Evolutionary conservation across 2,113 vertebrate species (phyloP).

Genomic region (Pituophis catenifer): DNA sequence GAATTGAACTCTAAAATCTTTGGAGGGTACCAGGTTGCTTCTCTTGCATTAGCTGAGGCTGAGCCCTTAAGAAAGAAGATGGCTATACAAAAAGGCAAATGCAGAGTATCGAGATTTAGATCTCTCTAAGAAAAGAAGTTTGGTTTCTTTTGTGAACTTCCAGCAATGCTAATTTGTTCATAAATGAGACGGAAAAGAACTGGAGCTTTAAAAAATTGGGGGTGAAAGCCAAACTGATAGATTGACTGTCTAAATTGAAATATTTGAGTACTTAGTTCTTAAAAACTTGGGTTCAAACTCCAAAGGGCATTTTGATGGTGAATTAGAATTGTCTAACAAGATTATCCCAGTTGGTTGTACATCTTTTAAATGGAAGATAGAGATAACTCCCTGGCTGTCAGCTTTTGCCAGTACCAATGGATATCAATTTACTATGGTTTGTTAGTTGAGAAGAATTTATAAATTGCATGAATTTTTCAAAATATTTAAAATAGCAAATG

Average conservation of each 20-base stretch:
- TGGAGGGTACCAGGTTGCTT: not conserved
- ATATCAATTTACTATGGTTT: not conserved
- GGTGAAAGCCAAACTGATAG: not conserved
- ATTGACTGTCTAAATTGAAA: not conserved
- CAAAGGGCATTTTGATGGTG: not conserved
- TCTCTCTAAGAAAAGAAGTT: not conserved
- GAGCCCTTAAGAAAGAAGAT: not conserved
- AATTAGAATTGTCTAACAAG: not conserved
- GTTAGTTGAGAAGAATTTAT: not conserved
- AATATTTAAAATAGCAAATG: not conserved
- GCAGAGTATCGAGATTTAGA: not conserved
- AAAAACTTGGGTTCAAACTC: not conserved
- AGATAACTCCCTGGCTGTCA: not conserved
- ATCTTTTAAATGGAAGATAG: not conserved
- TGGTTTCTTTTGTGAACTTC: not conserved
- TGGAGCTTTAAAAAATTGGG: not conserved
- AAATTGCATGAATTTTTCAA: not conserved
- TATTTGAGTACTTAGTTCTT: not conserved
- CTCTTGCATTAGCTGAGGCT: not conserved
- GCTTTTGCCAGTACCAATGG: not conserved
- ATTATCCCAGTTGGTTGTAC: not conserved
- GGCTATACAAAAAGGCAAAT: not conserved
- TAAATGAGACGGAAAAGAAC: not conserved
- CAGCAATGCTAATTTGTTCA: not conserved
- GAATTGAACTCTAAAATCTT: not conserved